Base-by-base conservation (phyloP, 37 sponge, comb jelly and placozoan species). In the Beroe ovata region DNA sequence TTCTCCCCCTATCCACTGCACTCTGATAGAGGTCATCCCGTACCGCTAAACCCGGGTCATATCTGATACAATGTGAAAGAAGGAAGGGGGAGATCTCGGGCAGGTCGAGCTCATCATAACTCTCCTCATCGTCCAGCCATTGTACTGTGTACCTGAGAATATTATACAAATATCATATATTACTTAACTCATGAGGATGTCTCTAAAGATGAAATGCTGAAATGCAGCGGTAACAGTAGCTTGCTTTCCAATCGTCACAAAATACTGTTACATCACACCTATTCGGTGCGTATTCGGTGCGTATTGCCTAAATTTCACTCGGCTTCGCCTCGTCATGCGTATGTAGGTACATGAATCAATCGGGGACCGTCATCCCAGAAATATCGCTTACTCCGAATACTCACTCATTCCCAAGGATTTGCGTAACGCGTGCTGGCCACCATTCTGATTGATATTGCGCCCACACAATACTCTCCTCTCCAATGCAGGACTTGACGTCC, bases 41-140 rank as follows among this genome's bases (percentile, higher is more conserved):
- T 14, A 18, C 38, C 8, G 84, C 84, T 2, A 33, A n/a, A 42
- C 33, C 18, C 4, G 39, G 14, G 28, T 36, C 38, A 29, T 77
- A 77, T 29, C 54, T 77, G 14, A 77, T 54, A 77, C 28, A 18
- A 54, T 42, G 41, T 25, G 84, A 77, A n/a, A 77, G 47, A 1
- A 77, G 84, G 54, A 77, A 77, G 54, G 84, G 84, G 11, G 84
- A 41, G 28, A 77, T 20, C 1, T 23, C 19, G 54, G 1, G 0
- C 1, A 19, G n/a, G 22, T 22, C 29, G 18, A 77, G 84, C 3
- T 18, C 18, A n/a, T 77, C 84, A 30, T 28, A 0, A 77, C 84
- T 77, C 63, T 16, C 19, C 32, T 66, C 30, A 40, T 77, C 84
- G 41, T 77, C 84, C 84, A 77, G 84, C 84, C 84, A 77, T 25